Evolutionary conservation across 1,140 invertebrate species (phyloP), one percentile per base, ranked within the genome.

Genomic region (Brachionus asplanchnoidis): DNA sequence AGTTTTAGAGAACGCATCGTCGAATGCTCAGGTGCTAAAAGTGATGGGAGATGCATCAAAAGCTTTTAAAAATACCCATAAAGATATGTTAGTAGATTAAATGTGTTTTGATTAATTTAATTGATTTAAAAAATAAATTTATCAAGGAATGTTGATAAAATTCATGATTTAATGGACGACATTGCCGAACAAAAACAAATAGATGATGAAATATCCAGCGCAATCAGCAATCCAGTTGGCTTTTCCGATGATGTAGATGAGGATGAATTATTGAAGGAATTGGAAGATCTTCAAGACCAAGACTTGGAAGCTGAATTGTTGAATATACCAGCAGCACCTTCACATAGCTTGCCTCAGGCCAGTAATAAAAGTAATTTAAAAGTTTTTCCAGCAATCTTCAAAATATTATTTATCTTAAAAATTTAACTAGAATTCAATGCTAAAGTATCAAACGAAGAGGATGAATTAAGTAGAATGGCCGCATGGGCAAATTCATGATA

Each of bases 91-190:
- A 73, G 17, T 1, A 40, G n/a, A 36, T 14, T 20, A 17, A n/a
- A 36, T 26, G 0, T 65, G 8, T 82, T 42, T 56, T 66, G 0
- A 26, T 65, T 66, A 28, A 36, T 36, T 36, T 36, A 6, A 0
- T 36, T 36, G 2, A 7, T 36, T n/a, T 7, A 36, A 36, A 7
- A 36, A 4, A 36, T 7, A 7, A 36, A 32, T 36, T 36, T 20
- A 42, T 68, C 5, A 42, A 73, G 68, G 17, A 95, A 98, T 92
- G 95, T 97, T 68, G 96, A 98, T 90, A 87, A 98, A 91, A 97
- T 99, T 12, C 97, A 99, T 88, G 95, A 99, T 88, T 94, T 99
- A 91, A 99, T 99, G 97, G 97, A 99, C 89, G 97, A 99, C 88
- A 97, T 99, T 87, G 95, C 96, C 40, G 97, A 99, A 89, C 97